Base-by-base conservation (phyloP, 2,113 vertebrate genomes). In the Micronycteris hirsuta region DNA sequence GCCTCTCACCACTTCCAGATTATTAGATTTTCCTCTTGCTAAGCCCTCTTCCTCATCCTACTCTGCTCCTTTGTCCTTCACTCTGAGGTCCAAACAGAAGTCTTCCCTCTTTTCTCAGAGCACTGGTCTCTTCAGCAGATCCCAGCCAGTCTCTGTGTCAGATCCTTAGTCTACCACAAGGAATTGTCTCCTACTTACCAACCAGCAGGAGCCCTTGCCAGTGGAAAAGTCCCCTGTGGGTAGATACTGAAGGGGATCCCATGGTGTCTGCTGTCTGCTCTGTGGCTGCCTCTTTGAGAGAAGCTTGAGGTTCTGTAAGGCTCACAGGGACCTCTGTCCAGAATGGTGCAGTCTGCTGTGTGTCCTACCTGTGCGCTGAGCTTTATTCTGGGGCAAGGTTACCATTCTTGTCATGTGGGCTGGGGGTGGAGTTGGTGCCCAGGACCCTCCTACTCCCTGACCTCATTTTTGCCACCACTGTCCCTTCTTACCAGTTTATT, bases 211-310 rank as follows among this genome's bases (percentile, higher is more conserved):
- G 22, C 33, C 65, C 12, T 36, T 10, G 45, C 54, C 86, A 56
- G 73, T 31, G 71, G 17, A 28, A 0, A 0, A 0, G 13, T 7
- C 7, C 0, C 24, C 56, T 58, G 20, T 58, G 56, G 56, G 56
- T 58, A 58, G 56, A 58, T 20, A 24, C 20, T 58, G 56, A 58
- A 7, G 24, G 56, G 22, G 56, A 58, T 10, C 56, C 56, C 56
- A 58, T 58, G 56, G 56, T 58, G 56, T 58, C 56, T 9, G 56
- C 22, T 58, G 22, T 4, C 56, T 58, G 22, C 56, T 58, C 56
- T 58, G 56, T 58, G 56, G 22, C 56, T 58, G 7, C 22, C 22
- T 24, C 56, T 24, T 58, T 9, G 56, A 58, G 56, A 24, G 1
- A 10, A 58, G 2, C 56, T 24, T 58, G 22, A 58, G 22, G 56